A percentile compares a stretch with the other conserved stretches of the same genome.
Evolutionary conservation across 2,797 vertebrate species (phyloP).

Genomic region (Pantherophis vulpinus): DNA sequence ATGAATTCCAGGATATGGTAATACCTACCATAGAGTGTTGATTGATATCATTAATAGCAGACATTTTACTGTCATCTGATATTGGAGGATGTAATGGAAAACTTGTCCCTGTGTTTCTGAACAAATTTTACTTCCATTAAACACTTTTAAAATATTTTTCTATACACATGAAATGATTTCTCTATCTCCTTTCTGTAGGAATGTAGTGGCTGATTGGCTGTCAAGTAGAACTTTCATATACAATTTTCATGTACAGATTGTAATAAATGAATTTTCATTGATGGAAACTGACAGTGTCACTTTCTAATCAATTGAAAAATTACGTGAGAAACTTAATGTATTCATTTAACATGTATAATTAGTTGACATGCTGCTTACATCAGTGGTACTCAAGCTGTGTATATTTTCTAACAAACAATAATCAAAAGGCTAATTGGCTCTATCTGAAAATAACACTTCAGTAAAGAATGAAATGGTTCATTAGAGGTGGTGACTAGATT

Average conservation of each 20-base stretch:
- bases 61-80: neutral
- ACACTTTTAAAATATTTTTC: neutral
- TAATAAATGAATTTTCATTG: constrained; percentile 21
- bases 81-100: neutral
- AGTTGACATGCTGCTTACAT: constrained; percentile 12
- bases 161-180: neutral
- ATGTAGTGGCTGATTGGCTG: neutral
- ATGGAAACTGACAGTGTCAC: constrained; percentile 21
- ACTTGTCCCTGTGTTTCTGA: neutral
- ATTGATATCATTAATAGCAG: neutral
- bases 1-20: neutral
- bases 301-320: constrained; percentile 30
- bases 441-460: constrained; percentile 39
- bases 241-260: constrained; percentile 23
- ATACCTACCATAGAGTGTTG: neutral
- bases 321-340: constrained; percentile 45
- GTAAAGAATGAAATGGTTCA: constrained; percentile 45
- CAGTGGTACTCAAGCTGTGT: constrained; percentile 43
- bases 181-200: neutral
- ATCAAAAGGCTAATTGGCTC: constrained; percentile 47
- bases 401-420: constrained; percentile 63
- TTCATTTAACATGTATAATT: constrained; percentile 58
- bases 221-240: constrained; percentile 10
- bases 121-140: neutral
- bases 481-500: constrained; percentile 34